Evolutionary conservation across 2,888 invertebrate species (phyloP).

Genomic region (Pinctada fucata): DNA sequence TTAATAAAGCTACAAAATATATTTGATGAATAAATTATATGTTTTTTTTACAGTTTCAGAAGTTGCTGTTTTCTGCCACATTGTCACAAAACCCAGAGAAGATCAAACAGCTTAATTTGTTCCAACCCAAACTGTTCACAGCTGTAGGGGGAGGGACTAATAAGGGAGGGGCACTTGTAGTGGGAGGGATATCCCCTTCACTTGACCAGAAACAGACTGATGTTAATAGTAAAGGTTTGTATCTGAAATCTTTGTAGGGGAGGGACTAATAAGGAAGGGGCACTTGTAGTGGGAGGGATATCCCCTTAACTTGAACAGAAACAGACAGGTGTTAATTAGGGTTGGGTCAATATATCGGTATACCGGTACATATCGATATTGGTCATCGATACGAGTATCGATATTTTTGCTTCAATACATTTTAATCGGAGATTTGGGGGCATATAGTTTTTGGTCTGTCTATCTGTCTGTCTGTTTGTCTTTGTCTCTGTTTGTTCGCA

Average conservation of each 20-base stretch:
- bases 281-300: neutral
- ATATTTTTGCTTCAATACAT: too few species aligned
- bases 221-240: neutral
- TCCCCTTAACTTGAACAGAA: neutral
- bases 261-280: neutral
- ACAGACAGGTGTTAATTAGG: neutral
- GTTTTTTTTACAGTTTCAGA: slow-evolving; percentile 81
- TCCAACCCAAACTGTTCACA: slow-evolving; percentile 94
- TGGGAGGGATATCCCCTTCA: neutral
- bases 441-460: too few species aligned
- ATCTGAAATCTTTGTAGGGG: slow-evolving; percentile 13
- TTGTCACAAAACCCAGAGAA: slow-evolving; percentile 97
- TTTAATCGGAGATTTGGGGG: too few species aligned
- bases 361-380: too few species aligned
- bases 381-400: too few species aligned
- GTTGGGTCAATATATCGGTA: too few species aligned
- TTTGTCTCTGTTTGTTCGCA: too few species aligned
- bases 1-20: too few species aligned
- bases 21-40: neutral
- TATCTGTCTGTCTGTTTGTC: too few species aligned
- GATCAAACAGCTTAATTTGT: slow-evolving; percentile 90
- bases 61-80: slow-evolving; percentile 97
- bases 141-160: slow-evolving; percentile 52
- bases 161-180: neutral
- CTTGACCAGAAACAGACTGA: neutral